Evolutionary conservation across 2,888 invertebrate species (phyloP), one percentile per base, ranked within the genome.

Genomic region (Orthonychiurus folsomi): DNA sequence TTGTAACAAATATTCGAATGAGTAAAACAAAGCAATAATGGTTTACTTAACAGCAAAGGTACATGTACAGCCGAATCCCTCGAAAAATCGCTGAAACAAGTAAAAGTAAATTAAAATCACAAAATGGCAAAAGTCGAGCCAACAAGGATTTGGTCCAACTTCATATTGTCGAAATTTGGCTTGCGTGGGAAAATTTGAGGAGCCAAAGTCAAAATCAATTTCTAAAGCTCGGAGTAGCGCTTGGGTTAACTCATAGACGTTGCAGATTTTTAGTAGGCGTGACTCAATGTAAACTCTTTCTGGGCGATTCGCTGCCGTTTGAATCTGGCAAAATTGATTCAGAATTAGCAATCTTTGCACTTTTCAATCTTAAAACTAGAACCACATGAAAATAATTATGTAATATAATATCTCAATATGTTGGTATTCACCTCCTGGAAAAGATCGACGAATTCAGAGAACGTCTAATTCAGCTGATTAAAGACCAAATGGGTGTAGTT

Each of bases 381-480:
- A 9, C 20, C 48, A 25, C 18, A 37, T 1, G 27, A 70, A 65
- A 9, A 23, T 24, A 20, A 25, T 23, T 5, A 57, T 3, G 24
- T 5, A 37, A 3, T 3, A 23, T 1, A 70, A 66, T n/a, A n/a
- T 28, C 15, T 25, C 28, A 26, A n/a, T n/a, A 37, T 1, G 61
- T 55, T 26, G 28, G 50, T 28, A 53, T 56, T 59, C 74, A 85
- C 85, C 81, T 90, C 89, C 76, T 90, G 90, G 74, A 90, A 81
- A 81, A 89, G 84, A 25, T 88, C 85, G 68, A 90, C 87, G 74
- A 90, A 90, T 75, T 91, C 90, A 0, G 90, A 90, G 75, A 90
- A 90, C 0, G 89, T 86, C 90, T 90, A 90, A 78, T 91, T 90
- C 3, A 90, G 79, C 73, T 90, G 89, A 74, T 86, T 88, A 3